Percentiles rank a stretch among this genome's conserved stretches.
Conservation (phyloP, 2,797 vertebrate genomes). For the Borostomias antarcticus region DNA sequence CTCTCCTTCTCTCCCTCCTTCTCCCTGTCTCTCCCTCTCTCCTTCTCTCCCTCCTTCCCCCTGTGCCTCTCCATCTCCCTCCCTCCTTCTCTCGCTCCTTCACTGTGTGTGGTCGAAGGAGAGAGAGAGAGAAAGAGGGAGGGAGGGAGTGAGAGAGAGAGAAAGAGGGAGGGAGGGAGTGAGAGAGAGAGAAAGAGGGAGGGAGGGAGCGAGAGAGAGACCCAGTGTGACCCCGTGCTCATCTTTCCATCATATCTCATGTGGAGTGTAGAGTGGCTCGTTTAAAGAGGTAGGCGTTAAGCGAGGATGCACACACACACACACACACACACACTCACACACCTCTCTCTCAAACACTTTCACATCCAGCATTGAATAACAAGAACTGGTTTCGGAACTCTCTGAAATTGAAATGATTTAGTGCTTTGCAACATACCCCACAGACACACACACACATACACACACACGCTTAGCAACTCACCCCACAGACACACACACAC, state of each 20-base stretch:
- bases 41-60: not conserved
- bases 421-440: not conserved
- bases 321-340: not conserved
- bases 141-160: not conserved
- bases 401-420: not conserved
- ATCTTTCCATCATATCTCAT: not conserved
- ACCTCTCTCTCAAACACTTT: not conserved
- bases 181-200: not conserved
- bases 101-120: not conserved
- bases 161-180: not conserved
- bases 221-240: not conserved
- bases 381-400: not conserved
- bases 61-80: too few species aligned
- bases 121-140: not conserved
- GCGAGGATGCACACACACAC: constrained; percentile 3
- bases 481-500: not conserved
- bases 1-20: not conserved
- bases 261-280: not conserved
- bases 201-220: not conserved
- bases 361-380: not conserved
- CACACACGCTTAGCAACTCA: not conserved
- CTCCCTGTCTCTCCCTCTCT: not conserved
- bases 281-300: not conserved
- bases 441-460: not conserved
- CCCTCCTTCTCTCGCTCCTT: not conserved